phyloP scores from a whole-genome alignment of 35 echinoderm and acorn worm genomes.

The Acanthaster planci region DNA sequence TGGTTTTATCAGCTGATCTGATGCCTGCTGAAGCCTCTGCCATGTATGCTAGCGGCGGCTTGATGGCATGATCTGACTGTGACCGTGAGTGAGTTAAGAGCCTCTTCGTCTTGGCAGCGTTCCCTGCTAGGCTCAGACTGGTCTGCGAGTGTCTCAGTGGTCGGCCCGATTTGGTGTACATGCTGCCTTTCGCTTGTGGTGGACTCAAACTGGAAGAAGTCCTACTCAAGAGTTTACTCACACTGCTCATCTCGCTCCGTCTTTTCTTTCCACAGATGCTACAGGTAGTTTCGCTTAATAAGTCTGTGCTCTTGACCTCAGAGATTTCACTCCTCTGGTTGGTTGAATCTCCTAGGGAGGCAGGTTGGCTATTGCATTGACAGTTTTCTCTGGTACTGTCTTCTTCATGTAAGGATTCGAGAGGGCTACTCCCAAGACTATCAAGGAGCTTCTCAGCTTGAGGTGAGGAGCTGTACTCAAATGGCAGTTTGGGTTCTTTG shows the following conservation, averaged over 20 bases:
- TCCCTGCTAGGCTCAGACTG: neutral
- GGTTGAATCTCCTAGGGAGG: neutral
- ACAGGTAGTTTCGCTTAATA: neutral
- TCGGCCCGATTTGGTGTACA: neutral
- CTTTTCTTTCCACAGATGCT: neutral
- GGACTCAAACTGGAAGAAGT: neutral
- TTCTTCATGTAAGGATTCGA: neutral
- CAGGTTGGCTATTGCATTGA: neutral
- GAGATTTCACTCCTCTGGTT: neutral
- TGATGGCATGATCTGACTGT: conserved; percentile 34
- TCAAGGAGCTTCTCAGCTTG: neutral
- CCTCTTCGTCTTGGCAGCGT: neutral
- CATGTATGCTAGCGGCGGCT: neutral
- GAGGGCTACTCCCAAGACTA: neutral
- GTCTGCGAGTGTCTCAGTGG: neutral
- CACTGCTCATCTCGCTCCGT: neutral
- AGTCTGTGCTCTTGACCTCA: neutral
- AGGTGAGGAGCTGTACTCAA: neutral
- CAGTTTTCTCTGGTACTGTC: neutral
- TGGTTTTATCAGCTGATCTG: neutral
- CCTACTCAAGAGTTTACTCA: neutral
- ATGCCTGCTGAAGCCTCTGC: neutral
- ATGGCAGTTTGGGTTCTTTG: neutral
- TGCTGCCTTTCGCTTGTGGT: neutral
- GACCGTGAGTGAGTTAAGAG: conserved; percentile 28